Evolutionary conservation across 2,888 invertebrate genomes (phyloP).

Genomic region (Volucella inflata): DNA sequence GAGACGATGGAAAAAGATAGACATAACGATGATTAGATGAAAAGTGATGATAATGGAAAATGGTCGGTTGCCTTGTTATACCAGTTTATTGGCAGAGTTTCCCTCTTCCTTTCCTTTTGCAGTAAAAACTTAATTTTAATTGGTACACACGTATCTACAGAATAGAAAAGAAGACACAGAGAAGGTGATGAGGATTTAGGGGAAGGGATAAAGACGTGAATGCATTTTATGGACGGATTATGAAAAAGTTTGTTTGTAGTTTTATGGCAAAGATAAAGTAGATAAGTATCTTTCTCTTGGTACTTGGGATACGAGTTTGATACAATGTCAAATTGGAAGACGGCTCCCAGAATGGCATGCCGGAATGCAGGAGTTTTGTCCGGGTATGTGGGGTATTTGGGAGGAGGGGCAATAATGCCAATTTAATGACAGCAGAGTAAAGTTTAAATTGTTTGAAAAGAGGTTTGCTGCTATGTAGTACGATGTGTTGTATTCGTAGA

Average conservation of each 20-base stretch:
- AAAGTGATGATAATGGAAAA: constrained; percentile 74
- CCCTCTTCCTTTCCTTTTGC: constrained; percentile 28
- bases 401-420: too few relatives aligned
- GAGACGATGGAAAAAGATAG: constrained; percentile 42
- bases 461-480: too few relatives aligned
- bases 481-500: too few relatives aligned
- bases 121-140: constrained; percentile 68
- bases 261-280: constrained; percentile 30
- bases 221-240: constrained; percentile 22
- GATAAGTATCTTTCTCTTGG: constrained; percentile 17
- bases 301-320: constrained; percentile 23
- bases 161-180: too few relatives aligned
- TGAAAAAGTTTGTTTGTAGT: constrained; percentile 14
- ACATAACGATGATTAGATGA: constrained; percentile 71
- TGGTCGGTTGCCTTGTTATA: constrained; percentile 56
- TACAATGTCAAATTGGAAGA: constrained; percentile 24
- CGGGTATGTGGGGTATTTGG: too few relatives aligned
- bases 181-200: not conserved
- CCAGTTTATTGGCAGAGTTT: constrained; percentile 61
- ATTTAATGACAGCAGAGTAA: too few relatives aligned
- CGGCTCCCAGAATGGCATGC: too few relatives aligned
- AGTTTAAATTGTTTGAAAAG: too few relatives aligned
- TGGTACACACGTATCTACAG: constrained; percentile 35
- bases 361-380: too few relatives aligned
- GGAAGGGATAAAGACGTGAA: constrained; percentile 13